Evolutionary conservation across 2,797 vertebrate genomes (phyloP), one percentile per base, ranked within the genome.

Genomic region (Pseudomugil tenellus): DNA sequence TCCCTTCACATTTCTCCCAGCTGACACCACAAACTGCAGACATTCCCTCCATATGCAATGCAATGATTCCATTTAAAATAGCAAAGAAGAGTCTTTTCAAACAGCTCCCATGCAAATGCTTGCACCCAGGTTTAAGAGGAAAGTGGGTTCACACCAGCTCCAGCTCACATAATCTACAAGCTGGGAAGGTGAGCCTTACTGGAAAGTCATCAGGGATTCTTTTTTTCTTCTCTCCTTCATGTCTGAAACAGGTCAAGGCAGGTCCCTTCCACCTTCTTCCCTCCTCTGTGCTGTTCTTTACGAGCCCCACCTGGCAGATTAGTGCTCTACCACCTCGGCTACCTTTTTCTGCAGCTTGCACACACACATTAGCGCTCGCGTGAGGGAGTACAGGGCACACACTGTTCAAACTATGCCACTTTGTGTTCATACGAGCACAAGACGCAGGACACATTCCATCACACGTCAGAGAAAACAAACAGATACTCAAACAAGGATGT

Each of bases 241-340:
- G 89, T 90, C 87, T 87, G 76, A 89, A 91, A 92, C 94, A 95
- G 90, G 93, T 94, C 93, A 93, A 83, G 92, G 85, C 93, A 94
- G 91, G 92, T 92, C 87, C 78, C 80, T 80, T 83, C 74, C 67
- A 84, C 79, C 78, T 79, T 72, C 66, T 80, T 64, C 74, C 76
- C 84, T 86, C 82, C 77, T 75, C n/a, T 28, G 58, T 31, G 55
- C 80, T 77, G 63, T 76, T 81, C 76, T 92, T 93, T 90, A 92
- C 63, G 69, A 87, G 88, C 92, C 90, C 89, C 92, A 94, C 92
- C 92, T 95, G 92, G 87, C 83, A 92, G 81, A 89, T 89, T 84
- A 88, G 85, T 81, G 80, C 71, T 90, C 79, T 72, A 75, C 68
- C 67, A 78, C 81, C 58, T 77, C 88, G 87, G 66, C 76, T 72